Conservation (phyloP, 1,140 invertebrate genomes). For the Centruroides vittatus region DNA sequence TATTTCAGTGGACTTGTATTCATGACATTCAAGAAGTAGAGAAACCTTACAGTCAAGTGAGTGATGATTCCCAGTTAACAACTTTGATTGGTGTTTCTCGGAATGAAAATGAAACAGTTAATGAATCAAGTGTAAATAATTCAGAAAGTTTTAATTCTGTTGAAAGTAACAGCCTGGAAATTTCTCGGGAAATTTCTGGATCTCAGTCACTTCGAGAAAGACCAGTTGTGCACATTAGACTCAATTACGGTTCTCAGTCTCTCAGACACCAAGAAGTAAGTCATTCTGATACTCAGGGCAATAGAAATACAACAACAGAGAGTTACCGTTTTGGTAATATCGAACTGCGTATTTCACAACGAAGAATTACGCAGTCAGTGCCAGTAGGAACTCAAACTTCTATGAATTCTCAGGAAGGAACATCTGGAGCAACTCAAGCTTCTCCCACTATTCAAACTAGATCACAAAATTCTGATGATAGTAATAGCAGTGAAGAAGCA, state of each 20-base stretch:
- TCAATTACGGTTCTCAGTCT: conserved; percentile 1
- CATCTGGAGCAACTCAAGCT: no score
- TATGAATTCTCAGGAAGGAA: no score
- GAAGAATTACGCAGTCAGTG: background rate
- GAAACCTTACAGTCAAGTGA: background rate
- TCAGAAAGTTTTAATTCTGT: no score
- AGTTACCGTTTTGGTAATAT: conserved; percentile 8
- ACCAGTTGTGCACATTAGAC: conserved; percentile 4
- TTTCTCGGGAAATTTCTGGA: background rate
- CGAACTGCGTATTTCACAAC: conserved; percentile 2
- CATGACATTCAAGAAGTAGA: conserved; percentile 66
- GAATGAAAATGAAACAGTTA: no score
- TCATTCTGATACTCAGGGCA: conserved; percentile 12
- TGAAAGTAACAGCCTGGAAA: no score
- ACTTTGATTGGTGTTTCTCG: no score
- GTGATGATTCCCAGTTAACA: no score
- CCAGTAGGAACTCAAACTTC: background rate
- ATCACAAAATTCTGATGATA: background rate
- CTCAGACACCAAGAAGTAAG: conserved; percentile 18
- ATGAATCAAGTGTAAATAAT: no score
- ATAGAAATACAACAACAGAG: conserved; percentile 1
- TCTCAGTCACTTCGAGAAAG: background rate
- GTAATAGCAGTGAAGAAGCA: background rate
- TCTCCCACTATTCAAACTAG: background rate
- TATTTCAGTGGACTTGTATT: conserved; percentile 69